phyloP scores from a whole-genome alignment of 92 coral and sea anemone species.

The Phymanthus crucifer region DNA sequence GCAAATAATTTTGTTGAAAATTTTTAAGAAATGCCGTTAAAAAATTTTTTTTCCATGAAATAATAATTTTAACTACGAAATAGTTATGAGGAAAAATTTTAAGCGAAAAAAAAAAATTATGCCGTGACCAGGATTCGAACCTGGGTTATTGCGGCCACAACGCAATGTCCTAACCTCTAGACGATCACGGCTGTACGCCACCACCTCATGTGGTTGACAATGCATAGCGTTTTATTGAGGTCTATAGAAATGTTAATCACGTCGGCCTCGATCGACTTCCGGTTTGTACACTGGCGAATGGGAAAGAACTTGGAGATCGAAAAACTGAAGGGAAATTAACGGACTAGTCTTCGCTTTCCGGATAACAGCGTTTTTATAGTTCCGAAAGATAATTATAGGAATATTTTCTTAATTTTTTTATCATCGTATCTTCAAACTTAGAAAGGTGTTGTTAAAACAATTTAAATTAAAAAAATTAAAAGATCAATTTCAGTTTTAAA shows the following conservation, averaged over 20 bases:
- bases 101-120: conserved; percentile 9
- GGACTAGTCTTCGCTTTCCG: no score
- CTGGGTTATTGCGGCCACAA: conserved; percentile 99
- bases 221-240: neutral
- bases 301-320: no score
- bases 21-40: neutral
- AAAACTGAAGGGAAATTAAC: no score
- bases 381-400: no score
- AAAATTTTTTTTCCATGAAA: neutral
- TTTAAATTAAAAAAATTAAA: no score
- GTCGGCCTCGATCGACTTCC: no score
- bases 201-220: neutral
- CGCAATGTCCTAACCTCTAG: conserved; percentile 98
- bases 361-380: no score
- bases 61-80: neutral
- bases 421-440: no score
- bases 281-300: neutral
- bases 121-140: conserved; percentile 99
- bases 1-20: neutral
- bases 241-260: conserved; percentile 17
- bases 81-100: neutral
- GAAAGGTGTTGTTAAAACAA: no score
- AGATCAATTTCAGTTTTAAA: no score
- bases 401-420: no score
- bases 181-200: conserved; percentile 83